These are phyloP conservation scores for Mirza zaza DNA, from an alignment of 2,113 vertebrate species.

Conservation along the genomic window DNA sequence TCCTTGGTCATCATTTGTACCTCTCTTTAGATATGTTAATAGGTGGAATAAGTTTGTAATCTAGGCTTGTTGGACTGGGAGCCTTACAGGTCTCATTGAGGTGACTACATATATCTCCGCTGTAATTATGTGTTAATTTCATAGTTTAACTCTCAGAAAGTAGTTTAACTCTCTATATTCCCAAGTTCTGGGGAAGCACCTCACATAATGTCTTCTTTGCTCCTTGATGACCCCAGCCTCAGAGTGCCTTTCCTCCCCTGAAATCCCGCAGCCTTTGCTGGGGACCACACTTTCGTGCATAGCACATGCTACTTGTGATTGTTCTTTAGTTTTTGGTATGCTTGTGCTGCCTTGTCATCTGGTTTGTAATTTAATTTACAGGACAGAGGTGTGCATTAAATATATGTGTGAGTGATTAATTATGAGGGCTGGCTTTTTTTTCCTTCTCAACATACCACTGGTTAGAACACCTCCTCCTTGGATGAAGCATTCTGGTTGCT, in stretches of 20 bases:
- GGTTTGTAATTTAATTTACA: background rate
- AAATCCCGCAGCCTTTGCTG: background rate
- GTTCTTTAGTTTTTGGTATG: background rate
- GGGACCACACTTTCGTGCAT: background rate
- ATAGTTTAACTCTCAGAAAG: background rate
- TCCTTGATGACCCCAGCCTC: background rate
- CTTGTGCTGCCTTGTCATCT: background rate
- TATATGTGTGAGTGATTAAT: background rate
- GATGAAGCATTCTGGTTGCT: background rate
- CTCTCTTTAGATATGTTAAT: background rate
- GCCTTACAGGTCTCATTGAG: background rate
- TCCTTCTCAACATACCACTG: background rate
- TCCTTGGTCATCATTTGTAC: background rate
- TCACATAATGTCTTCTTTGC: background rate
- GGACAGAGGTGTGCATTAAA: background rate
- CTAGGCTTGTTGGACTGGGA: background rate
- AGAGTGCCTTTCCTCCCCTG: background rate
- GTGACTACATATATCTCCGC: background rate
- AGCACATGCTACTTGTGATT: background rate
- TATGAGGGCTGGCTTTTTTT: background rate
- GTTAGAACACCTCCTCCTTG: background rate
- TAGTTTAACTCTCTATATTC: background rate
- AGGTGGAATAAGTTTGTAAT: background rate
- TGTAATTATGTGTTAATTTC: constrained; percentile 1
- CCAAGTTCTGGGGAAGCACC: background rate